Evolutionary conservation across 2,113 vertebrate species (phyloP).

Genomic region (Lanius ludovicianus): DNA sequence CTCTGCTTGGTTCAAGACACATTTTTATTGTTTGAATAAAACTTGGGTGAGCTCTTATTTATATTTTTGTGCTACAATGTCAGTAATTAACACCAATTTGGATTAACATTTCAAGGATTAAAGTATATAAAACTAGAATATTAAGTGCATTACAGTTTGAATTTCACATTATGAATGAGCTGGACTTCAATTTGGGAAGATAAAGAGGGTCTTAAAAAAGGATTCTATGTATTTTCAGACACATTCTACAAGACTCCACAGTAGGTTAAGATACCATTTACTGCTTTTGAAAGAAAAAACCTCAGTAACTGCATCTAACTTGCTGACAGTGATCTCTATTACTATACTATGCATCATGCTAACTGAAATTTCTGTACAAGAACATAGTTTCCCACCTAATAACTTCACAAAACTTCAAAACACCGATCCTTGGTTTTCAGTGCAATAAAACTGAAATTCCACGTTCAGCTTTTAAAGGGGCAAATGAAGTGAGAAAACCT

Average conservation of each 20-base stretch:
- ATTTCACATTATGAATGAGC: neutral
- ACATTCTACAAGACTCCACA: neutral
- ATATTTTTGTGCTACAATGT: neutral
- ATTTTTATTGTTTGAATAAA: neutral
- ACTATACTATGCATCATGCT: neutral
- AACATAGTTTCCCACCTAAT: neutral
- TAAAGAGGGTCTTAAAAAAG: neutral
- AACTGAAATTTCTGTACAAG: constrained; percentile 9
- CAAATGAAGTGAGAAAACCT: neutral
- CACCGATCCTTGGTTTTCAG: neutral
- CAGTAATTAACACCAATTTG: neutral
- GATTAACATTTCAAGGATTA: neutral
- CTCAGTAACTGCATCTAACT: neutral
- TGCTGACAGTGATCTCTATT: neutral
- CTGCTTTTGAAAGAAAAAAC: constrained; percentile 29
- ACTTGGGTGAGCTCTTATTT: neutral
- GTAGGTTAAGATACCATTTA: neutral
- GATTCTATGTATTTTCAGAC: neutral
- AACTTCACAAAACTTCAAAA: constrained; percentile 34
- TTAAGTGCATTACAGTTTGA: neutral
- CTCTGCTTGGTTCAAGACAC: neutral
- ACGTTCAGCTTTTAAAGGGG: neutral
- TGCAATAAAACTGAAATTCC: neutral
- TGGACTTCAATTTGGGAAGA: neutral
- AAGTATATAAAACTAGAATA: neutral